phyloP scores from a whole-genome alignment of 2,113 vertebrate genomes.

The Brachyistius frenatus region DNA sequence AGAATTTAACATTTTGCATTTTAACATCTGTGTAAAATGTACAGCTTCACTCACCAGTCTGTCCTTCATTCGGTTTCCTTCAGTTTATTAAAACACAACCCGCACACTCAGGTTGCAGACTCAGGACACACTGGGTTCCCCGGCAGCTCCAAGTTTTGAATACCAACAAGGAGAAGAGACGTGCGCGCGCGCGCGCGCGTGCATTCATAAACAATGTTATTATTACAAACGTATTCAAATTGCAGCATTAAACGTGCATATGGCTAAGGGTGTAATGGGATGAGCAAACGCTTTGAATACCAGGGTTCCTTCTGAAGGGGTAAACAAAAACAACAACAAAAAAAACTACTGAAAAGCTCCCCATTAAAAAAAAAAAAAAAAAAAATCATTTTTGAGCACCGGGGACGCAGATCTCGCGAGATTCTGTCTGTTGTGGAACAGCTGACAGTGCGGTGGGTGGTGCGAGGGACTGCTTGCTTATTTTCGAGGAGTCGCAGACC shows the following conservation, averaged over 20 bases:
- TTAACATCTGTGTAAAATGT: not conserved
- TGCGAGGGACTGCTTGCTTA: not conserved
- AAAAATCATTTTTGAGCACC: not conserved
- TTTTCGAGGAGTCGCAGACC: not conserved
- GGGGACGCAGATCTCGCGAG: conserved; percentile 60
- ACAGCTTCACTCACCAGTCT: conserved; percentile 37
- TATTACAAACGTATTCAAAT: not conserved
- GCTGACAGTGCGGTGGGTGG: conserved; percentile 67
- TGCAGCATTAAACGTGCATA: not conserved
- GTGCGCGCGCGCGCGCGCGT: not conserved
- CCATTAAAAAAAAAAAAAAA: conserved; percentile 52
- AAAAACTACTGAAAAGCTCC: not conserved
- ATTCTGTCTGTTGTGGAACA: conserved; percentile 35
- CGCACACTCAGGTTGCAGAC: not conserved
- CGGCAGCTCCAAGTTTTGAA: conserved; percentile 50
- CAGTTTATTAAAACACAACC: not conserved
- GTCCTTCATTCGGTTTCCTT: conserved; percentile 21
- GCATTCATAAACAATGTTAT: not conserved
- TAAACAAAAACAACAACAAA: conserved; percentile 28
- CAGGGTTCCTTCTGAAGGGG: too few relatives aligned
- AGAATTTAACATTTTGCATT: not conserved
- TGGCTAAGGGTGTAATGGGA: not conserved
- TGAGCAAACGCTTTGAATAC: not conserved
- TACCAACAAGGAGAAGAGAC: conserved; percentile 1
- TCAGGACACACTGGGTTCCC: not conserved